These are phyloP conservation scores for Procambarus clarkii DNA, from an alignment of 1,140 invertebrate genomes.

Conservation along the genomic window DNA sequence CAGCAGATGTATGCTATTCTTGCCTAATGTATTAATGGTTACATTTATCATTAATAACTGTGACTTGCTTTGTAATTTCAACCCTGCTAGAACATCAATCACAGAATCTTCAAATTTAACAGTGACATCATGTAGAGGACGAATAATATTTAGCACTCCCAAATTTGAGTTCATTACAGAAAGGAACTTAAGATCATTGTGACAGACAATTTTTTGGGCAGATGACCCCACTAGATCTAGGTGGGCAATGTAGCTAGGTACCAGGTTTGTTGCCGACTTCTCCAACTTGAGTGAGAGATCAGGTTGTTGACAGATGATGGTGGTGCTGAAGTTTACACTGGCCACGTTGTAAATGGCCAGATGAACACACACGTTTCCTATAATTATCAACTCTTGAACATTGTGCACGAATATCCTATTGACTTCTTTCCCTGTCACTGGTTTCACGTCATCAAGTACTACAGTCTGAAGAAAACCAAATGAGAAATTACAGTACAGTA, in stretches of 20 bases:
- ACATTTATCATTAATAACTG: slow-evolving; percentile 19
- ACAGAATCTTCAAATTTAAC: slow-evolving; percentile 28
- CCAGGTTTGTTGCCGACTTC: slow-evolving; percentile 23
- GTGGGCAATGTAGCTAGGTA: slow-evolving; percentile 16
- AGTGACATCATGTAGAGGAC: neutral
- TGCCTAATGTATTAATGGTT: slow-evolving; percentile 22
- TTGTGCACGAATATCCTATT: slow-evolving; percentile 24
- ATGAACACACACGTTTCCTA: slow-evolving; percentile 6
- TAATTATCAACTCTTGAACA: neutral
- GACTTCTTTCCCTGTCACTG: neutral
- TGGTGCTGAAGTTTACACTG: slow-evolving; percentile 9
- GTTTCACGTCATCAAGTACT: neutral
- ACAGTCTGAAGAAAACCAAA: neutral
- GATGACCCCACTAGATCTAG: slow-evolving; percentile 22
- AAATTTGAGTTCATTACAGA: neutral
- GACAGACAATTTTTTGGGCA: neutral
- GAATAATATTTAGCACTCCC: neutral
- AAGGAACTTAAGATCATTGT: slow-evolving; percentile 4
- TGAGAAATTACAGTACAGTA: neutral
- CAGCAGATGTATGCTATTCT: slow-evolving; percentile 11
- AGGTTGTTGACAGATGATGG: neutral
- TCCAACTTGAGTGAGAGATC: slow-evolving; percentile 11
- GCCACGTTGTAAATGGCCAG: slow-evolving; percentile 15
- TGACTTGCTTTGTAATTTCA: slow-evolving; percentile 13
- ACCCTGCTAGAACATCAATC: slow-evolving; percentile 4